Conservation (phyloP, 2,888 invertebrate genomes). For the Habroteleia sp. region DNA sequence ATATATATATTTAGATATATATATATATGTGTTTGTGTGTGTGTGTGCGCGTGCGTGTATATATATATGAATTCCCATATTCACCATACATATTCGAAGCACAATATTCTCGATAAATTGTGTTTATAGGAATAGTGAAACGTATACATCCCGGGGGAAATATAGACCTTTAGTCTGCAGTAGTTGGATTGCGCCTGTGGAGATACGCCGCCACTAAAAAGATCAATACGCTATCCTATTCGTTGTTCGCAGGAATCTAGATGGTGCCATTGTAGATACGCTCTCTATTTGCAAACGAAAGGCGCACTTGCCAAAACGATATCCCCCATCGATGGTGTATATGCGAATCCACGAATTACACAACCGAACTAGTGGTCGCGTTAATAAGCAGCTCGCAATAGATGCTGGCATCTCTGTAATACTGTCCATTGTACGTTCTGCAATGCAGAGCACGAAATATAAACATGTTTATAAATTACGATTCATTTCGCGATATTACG, state of each 20-base stretch:
- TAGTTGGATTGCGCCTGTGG: conserved; percentile 76
- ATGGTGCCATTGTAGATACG: conserved; percentile 71
- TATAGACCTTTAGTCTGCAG: conserved; percentile 79
- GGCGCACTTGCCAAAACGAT: conserved; percentile 64
- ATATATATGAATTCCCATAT: conserved; percentile 55
- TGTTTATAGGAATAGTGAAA: conserved; percentile 81
- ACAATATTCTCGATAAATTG: conserved; percentile 79
- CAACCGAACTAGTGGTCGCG: conserved; percentile 48
- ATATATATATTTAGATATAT: too few relatives aligned
- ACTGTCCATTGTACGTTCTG: conserved; percentile 46
- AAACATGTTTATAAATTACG: conserved; percentile 60
- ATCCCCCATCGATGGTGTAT: conserved; percentile 57
- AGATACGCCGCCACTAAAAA: conserved; percentile 80
- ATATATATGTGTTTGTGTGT: too few relatives aligned
- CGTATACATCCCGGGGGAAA: conserved; percentile 80
- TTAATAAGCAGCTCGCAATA: conserved; percentile 58
- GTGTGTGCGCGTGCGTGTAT: too few relatives aligned
- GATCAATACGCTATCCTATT: conserved; percentile 80
- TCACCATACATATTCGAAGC: conserved; percentile 64
- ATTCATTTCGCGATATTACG: conserved; percentile 45
- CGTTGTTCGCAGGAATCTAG: conserved; percentile 74
- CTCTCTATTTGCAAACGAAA: conserved; percentile 65
- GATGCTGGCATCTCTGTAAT: conserved; percentile 47
- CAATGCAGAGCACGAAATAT: conserved; percentile 43
- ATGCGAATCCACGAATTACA: conserved; percentile 61